phyloP scores from a whole-genome alignment of 2,888 invertebrate genomes.

The Liopterus haemorrhoidalis region DNA sequence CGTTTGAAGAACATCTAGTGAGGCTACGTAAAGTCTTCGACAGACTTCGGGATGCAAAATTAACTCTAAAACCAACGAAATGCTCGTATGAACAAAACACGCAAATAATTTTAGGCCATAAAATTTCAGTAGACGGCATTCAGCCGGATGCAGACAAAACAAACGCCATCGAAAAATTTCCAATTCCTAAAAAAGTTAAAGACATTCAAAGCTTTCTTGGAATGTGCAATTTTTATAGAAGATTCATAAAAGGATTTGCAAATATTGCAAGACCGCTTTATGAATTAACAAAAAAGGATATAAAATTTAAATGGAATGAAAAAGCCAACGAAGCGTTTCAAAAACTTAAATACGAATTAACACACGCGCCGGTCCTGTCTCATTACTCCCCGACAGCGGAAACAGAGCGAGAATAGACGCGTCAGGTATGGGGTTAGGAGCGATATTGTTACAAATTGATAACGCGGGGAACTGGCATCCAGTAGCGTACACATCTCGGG shows the following conservation, averaged over 20 bases:
- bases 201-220: slow-evolving; percentile 21
- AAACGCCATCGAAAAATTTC: slow-evolving; percentile 15
- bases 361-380: slow-evolving; percentile 19
- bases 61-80: slow-evolving; percentile 23
- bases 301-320: slow-evolving; percentile 18
- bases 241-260: slow-evolving; percentile 25
- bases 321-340: slow-evolving; percentile 8
- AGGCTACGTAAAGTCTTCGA: slow-evolving; percentile 15
- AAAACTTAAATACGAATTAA: slow-evolving; percentile 23
- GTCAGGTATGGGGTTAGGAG: slow-evolving; percentile 31
- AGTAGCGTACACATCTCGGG: slow-evolving; percentile 32
- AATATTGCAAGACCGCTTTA: slow-evolving; percentile 25
- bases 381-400: slow-evolving; percentile 24
- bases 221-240: slow-evolving; percentile 13
- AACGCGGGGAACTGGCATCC: slow-evolving; percentile 37
- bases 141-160: slow-evolving; percentile 14
- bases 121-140: slow-evolving; percentile 7
- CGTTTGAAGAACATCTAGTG: slow-evolving; percentile 8
- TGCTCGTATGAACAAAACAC: slow-evolving; percentile 13
- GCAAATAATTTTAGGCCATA: slow-evolving; percentile 14
- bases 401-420: slow-evolving; percentile 28
- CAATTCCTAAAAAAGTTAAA: slow-evolving; percentile 14
- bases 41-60: slow-evolving; percentile 12
- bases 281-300: slow-evolving; percentile 23
- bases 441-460: slow-evolving; percentile 35